Percentiles rank a stretch among this genome's conserved stretches.
These are phyloP conservation scores for Beris morrisii DNA, from an alignment of 2,888 invertebrate species.

Conservation along the genomic window DNA sequence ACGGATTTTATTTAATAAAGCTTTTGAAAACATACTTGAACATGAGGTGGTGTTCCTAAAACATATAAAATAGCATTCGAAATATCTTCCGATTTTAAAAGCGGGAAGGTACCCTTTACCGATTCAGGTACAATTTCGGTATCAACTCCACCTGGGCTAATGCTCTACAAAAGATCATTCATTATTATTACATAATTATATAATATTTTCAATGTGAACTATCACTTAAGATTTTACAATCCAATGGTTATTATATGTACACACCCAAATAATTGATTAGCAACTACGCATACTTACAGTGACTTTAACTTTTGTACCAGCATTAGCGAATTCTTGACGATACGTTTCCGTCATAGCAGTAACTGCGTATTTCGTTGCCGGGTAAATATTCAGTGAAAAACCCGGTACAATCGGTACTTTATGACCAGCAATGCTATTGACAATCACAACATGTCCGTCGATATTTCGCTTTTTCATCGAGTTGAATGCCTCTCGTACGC, in stretches of 20 bases:
- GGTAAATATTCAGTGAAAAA: constrained; percentile 49
- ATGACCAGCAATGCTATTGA: constrained; percentile 54
- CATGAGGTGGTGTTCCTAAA: constrained; percentile 40
- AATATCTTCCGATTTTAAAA: constrained; percentile 38
- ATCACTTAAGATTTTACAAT: no score
- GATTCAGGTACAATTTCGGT: constrained; percentile 51
- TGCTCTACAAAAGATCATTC: background rate
- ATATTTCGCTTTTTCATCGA: no score
- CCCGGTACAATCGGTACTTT: constrained; percentile 37
- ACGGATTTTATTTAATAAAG: no score
- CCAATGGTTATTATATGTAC: no score
- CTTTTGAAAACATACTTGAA: constrained; percentile 44
- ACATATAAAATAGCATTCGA: constrained; percentile 43
- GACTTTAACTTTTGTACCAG: constrained; percentile 47
- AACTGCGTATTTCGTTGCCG: constrained; percentile 50
- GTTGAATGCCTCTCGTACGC: no score
- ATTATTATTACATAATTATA: no score
- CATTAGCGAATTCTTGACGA: no score
- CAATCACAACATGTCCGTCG: no score
- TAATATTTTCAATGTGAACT: no score
- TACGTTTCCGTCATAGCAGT: constrained; percentile 49
- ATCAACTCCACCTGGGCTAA: constrained; percentile 53
- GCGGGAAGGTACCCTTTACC: constrained; percentile 33
- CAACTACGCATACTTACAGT: constrained; percentile 45
- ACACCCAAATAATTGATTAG: no score